Conservation (phyloP, 2,113 vertebrate species). For the Bos javanicus region DNA sequence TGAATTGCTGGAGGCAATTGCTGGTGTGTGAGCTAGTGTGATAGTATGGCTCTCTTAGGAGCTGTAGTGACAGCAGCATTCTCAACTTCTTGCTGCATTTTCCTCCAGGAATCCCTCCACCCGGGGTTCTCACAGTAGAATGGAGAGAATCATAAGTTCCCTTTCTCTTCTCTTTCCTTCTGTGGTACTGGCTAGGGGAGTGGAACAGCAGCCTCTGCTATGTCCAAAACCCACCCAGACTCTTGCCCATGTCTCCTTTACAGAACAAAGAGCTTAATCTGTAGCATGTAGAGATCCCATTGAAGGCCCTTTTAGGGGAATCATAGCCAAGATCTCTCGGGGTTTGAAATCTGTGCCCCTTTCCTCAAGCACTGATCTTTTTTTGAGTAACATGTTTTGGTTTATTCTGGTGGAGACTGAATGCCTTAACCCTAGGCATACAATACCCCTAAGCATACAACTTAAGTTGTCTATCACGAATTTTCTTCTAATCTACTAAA, state of each 20-base stretch:
- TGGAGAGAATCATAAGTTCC: neutral
- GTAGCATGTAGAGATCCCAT: neutral
- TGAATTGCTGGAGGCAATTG: neutral
- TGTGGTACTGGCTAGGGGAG: neutral
- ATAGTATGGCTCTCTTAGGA: neutral
- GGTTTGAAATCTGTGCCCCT: neutral
- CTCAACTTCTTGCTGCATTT: neutral
- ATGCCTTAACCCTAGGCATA: neutral
- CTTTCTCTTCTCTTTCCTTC: neutral
- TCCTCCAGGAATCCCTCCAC: neutral
- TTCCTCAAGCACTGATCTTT: neutral
- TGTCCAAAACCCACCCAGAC: neutral
- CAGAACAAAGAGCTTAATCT: constrained; percentile 3
- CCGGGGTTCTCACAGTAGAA: neutral
- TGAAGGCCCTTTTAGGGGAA: neutral
- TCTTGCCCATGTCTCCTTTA: neutral
- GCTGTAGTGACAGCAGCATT: neutral
- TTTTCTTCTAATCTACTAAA: constrained; percentile 16
- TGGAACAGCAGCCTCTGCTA: neutral
- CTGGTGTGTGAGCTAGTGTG: neutral
- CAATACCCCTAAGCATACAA: neutral
- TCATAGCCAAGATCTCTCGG: neutral
- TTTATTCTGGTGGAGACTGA: neutral
- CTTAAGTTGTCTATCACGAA: neutral
- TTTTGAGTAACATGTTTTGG: neutral